Conservation (phyloP, 2,888 invertebrate species). For the Rotaria socialis region DNA sequence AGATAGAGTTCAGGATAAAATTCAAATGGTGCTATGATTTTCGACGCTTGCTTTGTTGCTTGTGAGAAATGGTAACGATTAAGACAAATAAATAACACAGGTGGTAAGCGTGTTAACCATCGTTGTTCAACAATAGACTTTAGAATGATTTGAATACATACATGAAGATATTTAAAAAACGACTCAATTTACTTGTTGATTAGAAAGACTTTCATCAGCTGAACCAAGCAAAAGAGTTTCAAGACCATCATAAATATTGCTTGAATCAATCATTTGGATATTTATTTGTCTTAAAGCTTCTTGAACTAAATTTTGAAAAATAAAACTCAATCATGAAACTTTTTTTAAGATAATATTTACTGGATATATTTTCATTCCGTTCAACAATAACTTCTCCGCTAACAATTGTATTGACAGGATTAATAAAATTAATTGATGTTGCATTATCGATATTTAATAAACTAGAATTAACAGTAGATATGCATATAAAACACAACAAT, state of each 20-base stretch:
- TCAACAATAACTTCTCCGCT: slow-evolving; percentile 28
- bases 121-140: slow-evolving; percentile 48
- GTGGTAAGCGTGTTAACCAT: slow-evolving; percentile 61
- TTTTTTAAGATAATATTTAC: neutral
- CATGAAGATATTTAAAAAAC: neutral
- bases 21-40: slow-evolving; percentile 61
- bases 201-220: slow-evolving; percentile 35
- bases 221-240: slow-evolving; percentile 44
- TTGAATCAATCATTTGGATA: slow-evolving; percentile 45
- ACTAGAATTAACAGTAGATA: neutral
- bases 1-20: slow-evolving; percentile 61
- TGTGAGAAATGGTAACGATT: slow-evolving; percentile 60
- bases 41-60: slow-evolving; percentile 58
- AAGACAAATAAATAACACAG: slow-evolving; percentile 60
- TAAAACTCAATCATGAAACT: neutral
- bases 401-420: slow-evolving; percentile 25
- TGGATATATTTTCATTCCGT: neutral
- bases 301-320: neutral
- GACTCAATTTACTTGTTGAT: slow-evolving; percentile 6
- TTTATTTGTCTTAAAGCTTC: slow-evolving; percentile 45
- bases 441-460: neutral
- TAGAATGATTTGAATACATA: slow-evolving; percentile 8
- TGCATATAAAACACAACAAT: too few relatives aligned
- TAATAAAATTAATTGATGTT: neutral
- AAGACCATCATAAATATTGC: slow-evolving; percentile 43